phyloP scores from a whole-genome alignment of 2,113 vertebrate species.

The human (Homo sapiens) region GRCh38 chr7:125734501-125735000 shows the following conservation, averaged over 20 bases:
- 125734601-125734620: fast-evolving
- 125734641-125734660: background rate
- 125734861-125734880: background rate
- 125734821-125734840: background rate
- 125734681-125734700: background rate
- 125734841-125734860: background rate
- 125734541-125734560: background rate
- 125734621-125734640: background rate
- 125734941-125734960: background rate
- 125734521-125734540: background rate
- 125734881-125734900: fast-evolving
- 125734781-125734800: no score
- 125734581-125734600: background rate
- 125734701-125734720: background rate
- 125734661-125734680: background rate
- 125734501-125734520: background rate
- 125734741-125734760: background rate
- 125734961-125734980: background rate
- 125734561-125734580: background rate
- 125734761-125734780: background rate
- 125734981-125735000: background rate
- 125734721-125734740: background rate
- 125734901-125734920: background rate
- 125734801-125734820: background rate
- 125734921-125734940: background rate